Conservation (phyloP, 2,113 vertebrate species). For the Lates calcarifer region DNA sequence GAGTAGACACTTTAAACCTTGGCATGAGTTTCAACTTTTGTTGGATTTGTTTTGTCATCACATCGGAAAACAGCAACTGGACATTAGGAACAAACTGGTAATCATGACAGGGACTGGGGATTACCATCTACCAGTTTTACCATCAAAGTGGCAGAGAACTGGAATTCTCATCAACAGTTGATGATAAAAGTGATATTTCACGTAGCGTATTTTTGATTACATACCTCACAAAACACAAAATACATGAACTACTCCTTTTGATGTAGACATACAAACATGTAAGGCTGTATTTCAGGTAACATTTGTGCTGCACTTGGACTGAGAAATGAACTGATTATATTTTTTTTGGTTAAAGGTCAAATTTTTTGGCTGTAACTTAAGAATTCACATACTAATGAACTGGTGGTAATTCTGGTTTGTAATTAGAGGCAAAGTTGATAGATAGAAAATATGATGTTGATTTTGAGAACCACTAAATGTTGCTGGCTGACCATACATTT, state of each 20-base stretch:
- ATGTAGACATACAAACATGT: neutral
- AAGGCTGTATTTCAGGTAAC: neutral
- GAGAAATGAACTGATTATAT: too few species aligned
- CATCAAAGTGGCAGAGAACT: too few species aligned
- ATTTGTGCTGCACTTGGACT: neutral
- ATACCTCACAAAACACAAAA: neutral
- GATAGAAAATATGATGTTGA: neutral
- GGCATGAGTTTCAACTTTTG: neutral
- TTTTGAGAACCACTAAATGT: neutral
- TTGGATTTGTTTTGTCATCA: neutral
- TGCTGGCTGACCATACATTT: neutral
- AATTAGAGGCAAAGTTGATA: neutral
- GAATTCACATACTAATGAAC: too few species aligned
- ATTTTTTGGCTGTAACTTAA: too few species aligned
- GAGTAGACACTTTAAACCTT: neutral
- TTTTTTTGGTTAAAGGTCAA: too few species aligned
- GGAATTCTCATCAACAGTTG: too few species aligned
- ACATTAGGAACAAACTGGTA: neutral
- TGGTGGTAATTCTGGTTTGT: neutral
- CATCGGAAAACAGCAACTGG: neutral
- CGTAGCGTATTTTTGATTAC: too few species aligned
- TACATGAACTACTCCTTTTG: neutral
- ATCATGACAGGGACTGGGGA: neutral
- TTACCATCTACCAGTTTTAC: too few species aligned
- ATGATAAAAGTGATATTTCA: too few species aligned